Evolutionary conservation across 2,797 vertebrate genomes (phyloP).

Genomic region (Calcarius lapponicus): DNA sequence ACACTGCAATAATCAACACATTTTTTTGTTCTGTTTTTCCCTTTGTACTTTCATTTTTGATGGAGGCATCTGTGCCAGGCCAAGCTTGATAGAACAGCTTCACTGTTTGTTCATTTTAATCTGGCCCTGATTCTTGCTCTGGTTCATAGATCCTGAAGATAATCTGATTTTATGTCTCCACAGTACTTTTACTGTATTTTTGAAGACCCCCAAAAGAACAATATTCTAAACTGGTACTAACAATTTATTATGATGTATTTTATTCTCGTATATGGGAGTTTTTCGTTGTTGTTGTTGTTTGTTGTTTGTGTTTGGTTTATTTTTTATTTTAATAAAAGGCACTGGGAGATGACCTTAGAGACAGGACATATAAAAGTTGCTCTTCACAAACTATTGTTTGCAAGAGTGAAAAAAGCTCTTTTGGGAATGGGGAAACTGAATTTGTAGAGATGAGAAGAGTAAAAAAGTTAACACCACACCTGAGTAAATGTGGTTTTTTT

Average conservation of each 20-base stretch:
- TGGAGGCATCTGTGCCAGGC: not conserved
- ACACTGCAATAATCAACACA: not conserved
- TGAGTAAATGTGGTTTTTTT: not conserved
- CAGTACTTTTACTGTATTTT: not conserved
- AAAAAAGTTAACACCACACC: not conserved
- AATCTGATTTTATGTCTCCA: not conserved
- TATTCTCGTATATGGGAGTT: not conserved
- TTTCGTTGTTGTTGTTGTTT: not conserved
- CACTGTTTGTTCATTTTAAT: not conserved
- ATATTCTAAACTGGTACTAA: not conserved
- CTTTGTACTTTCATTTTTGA: not conserved
- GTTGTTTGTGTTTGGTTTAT: not conserved
- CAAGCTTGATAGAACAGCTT: not conserved
- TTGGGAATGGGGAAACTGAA: not conserved
- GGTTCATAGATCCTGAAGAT: not conserved
- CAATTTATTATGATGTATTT: not conserved
- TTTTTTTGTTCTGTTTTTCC: not conserved
- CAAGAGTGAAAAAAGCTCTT: not conserved
- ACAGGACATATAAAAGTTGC: not conserved
- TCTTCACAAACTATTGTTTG: not conserved
- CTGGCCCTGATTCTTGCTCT: not conserved
- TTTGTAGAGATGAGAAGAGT: not conserved
- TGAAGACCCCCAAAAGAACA: not conserved
- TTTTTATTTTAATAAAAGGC: not conserved
- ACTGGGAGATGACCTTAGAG: not conserved